A percentile compares a stretch with the other conserved stretches of the same genome.
Evolutionary conservation across 1,140 invertebrate genomes (phyloP).

Genomic region (Aporrectodea caliginosa): DNA sequence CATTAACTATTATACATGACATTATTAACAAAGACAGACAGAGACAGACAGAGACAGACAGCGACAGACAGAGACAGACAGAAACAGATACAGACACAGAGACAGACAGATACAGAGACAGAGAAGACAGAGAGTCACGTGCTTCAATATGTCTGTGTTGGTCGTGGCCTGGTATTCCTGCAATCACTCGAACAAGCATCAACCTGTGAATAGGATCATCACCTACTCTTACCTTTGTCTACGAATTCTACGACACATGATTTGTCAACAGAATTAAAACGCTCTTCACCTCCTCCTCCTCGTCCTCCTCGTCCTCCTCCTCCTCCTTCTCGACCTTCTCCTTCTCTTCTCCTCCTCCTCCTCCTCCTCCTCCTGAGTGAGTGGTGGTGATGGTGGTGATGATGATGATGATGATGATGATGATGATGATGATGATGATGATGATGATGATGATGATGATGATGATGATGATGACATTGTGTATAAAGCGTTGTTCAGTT

Average conservation of each 20-base stretch:
- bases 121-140: too few relatives aligned
- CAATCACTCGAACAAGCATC: neutral
- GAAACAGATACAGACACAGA: too few relatives aligned
- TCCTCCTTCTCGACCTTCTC: neutral
- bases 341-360: neutral
- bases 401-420: slow-evolving; percentile 30
- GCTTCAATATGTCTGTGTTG: too few relatives aligned
- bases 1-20: too few relatives aligned
- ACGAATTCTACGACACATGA: neutral
- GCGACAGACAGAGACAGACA: too few relatives aligned
- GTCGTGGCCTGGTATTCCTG: too few relatives aligned
- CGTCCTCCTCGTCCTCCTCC: neutral
- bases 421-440: slow-evolving; percentile 28
- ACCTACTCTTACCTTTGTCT: too few relatives aligned
- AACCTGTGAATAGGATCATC: too few relatives aligned
- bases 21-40: too few relatives aligned
- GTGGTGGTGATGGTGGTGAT: slow-evolving; percentile 1
- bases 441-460: slow-evolving; percentile 28
- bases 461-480: slow-evolving; percentile 30
- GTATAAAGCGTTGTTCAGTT: too few relatives aligned
- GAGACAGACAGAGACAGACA: too few relatives aligned
- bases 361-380: neutral
- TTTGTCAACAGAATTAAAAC: neutral
- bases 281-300: neutral
- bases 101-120: too few relatives aligned